Conservation (phyloP, 2,113 vertebrate genomes). For the Odobenus rosmarus region DNA sequence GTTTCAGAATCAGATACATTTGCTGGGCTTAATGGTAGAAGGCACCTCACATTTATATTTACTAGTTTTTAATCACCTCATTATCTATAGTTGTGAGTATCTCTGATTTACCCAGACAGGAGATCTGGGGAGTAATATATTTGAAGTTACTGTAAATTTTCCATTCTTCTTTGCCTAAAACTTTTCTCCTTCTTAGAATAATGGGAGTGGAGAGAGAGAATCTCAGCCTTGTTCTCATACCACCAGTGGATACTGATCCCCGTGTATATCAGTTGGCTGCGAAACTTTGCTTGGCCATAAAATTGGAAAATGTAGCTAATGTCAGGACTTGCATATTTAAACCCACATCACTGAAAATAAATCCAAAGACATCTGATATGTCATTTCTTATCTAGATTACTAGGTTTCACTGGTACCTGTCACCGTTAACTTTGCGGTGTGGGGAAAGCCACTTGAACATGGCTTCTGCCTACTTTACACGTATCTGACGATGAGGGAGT, state of each 20-base stretch:
- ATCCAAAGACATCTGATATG: not conserved
- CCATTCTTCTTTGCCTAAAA: conserved; percentile 63
- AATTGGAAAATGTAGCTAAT: conserved; percentile 16
- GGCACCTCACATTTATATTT: conserved; percentile 50
- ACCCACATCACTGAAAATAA: not conserved
- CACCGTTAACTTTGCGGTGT: accelerated
- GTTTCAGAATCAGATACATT: not conserved
- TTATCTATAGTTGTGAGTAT: conserved; percentile 42
- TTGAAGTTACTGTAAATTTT: conserved; percentile 66
- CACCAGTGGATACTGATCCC: not conserved
- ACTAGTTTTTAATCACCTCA: conserved; percentile 70
- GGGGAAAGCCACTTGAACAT: not conserved
- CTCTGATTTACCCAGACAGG: conserved; percentile 66
- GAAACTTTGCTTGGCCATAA: not conserved
- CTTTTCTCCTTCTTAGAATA: conserved; percentile 61
- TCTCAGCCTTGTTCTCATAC: not conserved
- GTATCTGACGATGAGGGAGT: not conserved
- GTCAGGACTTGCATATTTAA: conserved; percentile 4
- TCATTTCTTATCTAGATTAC: not conserved
- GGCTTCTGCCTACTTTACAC: not conserved
- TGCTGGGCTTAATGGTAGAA: not conserved
- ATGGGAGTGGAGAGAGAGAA: not conserved
- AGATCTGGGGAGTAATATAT: conserved; percentile 64
- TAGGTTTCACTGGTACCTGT: not conserved
- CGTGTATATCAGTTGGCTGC: not conserved